These are phyloP conservation scores for Hypanus sabinus DNA, from an alignment of 2,113 vertebrate species.

Conservation along the genomic window DNA sequence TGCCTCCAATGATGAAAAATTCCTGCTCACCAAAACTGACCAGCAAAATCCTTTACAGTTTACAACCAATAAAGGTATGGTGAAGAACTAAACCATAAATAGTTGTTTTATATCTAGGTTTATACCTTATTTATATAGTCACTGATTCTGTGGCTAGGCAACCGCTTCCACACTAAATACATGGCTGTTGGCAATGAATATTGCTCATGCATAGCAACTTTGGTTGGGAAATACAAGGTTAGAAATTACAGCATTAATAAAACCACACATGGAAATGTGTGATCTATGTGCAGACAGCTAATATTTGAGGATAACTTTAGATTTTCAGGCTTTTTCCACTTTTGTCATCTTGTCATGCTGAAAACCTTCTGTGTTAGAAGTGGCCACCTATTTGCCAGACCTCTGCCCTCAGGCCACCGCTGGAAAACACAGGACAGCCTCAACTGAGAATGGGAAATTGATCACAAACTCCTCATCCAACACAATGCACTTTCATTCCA, in stretches of 20 bases:
- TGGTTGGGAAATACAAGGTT: slow-evolving; percentile 22
- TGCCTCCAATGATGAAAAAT: neutral
- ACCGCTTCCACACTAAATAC: neutral
- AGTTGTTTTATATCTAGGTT: too few species aligned
- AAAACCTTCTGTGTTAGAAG: neutral
- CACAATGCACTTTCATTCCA: neutral
- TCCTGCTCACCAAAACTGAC: neutral
- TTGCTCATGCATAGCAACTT: slow-evolving; percentile 8
- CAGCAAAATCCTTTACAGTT: neutral
- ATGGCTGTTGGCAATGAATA: slow-evolving; percentile 14
- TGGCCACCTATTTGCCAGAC: neutral
- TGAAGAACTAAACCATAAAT: neutral
- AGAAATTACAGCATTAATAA: slow-evolving; percentile 20
- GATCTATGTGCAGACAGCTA: neutral
- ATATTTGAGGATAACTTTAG: neutral
- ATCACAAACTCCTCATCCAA: neutral
- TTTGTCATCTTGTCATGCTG: neutral
- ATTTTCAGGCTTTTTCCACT: neutral
- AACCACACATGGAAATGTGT: neutral
- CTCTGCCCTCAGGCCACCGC: neutral
- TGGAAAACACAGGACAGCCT: neutral
- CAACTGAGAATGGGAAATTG: neutral
- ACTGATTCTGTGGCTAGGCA: neutral
- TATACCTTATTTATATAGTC: neutral
- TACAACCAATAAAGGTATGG: neutral